Base-by-base conservation (phyloP, 2,797 vertebrate species). In the Hypotaenidia okinawae region DNA sequence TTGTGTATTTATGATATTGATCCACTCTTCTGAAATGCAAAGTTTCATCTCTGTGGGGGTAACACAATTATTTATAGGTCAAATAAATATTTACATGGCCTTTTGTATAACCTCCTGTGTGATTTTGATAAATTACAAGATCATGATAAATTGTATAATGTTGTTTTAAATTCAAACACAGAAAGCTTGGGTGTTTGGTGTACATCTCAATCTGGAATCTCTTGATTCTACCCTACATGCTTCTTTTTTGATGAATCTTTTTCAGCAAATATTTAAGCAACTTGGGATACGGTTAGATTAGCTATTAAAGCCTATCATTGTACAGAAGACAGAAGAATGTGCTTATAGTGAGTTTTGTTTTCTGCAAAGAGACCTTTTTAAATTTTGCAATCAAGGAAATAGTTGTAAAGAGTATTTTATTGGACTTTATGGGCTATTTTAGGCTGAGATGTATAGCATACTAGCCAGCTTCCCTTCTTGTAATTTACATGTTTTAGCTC, bases 1-100 rank as follows among this genome's bases (percentile, higher is more conserved):
- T 68, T 89, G 72, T 73, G 64, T 89, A 89, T 95, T 95, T 91
- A 93, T 95, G 72, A 59, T 85, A 95, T 81, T 78, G 94, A 96
- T 94, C 80, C 22, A 49, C 30, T 75, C n/a, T 92, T 90, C 80
- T 91, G 82, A 95, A 96, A 94, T 72, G 80, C 49, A 72, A 88
- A 90, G 30, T 90, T 76, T 84, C 62, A 78, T 73, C 51, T 90
- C 84, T 90, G 39, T 61, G 35, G 58, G 39, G 43, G 22, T 75
- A 58, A 79, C 67, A 84, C 35, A 85, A 84, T 84, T 94, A 89
- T 95, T 93, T 91, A 83, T 85, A 87, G 58, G 68, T 93, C 58
- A 94, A 87, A 82, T 84, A 92, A 93, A 94, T 90, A 95, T 95
- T 96, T 93, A 89, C 62, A 22, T 76, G 74, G 68, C n/a, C 72